Conservation (phyloP, 2,888 invertebrate genomes). For the Agrochola litura region DNA sequence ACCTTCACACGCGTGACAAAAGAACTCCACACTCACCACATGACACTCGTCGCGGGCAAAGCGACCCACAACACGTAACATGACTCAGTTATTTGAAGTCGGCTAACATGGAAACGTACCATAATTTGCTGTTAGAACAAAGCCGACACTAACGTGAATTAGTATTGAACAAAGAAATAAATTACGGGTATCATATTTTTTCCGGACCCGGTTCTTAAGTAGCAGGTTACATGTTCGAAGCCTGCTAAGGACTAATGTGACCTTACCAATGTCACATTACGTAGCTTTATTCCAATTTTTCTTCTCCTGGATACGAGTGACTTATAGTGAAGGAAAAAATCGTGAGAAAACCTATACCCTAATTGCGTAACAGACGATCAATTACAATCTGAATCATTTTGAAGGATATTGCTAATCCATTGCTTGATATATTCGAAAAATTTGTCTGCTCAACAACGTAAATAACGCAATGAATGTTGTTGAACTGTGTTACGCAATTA, state of each 20-base stretch:
- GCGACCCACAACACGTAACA: constrained; percentile 17
- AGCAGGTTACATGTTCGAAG: constrained; percentile 19
- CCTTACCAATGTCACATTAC: constrained; percentile 11
- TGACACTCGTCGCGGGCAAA: too few relatives aligned
- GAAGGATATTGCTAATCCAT: too few relatives aligned
- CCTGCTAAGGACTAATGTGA: constrained; percentile 8
- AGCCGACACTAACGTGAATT: constrained; percentile 42
- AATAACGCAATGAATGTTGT: too few relatives aligned
- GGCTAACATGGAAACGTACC: constrained; percentile 54
- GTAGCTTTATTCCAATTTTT: not conserved
- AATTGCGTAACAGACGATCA: not conserved
- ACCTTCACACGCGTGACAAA: too few relatives aligned
- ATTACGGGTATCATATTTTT: constrained; percentile 28
- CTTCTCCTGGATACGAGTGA: too few relatives aligned
- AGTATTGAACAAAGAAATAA: constrained; percentile 49
- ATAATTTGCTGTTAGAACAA: constrained; percentile 52
- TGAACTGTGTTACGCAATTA: too few relatives aligned
- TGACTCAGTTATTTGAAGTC: constrained; percentile 58
- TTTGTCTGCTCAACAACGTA: too few relatives aligned
- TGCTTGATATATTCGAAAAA: too few relatives aligned
- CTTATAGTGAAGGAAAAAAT: not conserved
- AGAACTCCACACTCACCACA: too few relatives aligned
- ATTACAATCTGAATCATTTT: too few relatives aligned
- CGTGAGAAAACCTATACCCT: not conserved
- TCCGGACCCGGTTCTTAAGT: constrained; percentile 8